Base-by-base conservation (phyloP, 2,797 vertebrate genomes). In the Micropoecilia bifurca region DNA sequence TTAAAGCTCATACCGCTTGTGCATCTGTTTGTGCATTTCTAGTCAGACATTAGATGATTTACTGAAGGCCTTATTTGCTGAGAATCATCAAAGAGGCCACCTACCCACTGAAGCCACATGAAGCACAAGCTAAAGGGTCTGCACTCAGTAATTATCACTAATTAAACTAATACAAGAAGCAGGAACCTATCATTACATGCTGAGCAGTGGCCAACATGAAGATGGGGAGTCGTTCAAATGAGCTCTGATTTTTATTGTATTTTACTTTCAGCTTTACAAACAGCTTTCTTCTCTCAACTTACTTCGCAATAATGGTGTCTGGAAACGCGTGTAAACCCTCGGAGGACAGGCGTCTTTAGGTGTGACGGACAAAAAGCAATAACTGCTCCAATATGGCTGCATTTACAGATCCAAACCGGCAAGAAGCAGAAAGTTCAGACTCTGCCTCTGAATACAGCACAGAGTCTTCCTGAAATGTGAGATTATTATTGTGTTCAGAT, bases 141-240 rank as follows among this genome's bases (percentile, higher is more conserved):
- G 77, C 83, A 74, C 90, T 87, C 86, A 85, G 88, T 92, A 91
- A 93, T 95, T 93, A 93, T 80, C 93, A 86, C 84, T 93, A 93
- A 95, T 92, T 92, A 89, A 92, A 90, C 91, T 93, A 90, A 88
- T 82, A 80, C 89, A 88, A 78, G 88, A 77, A 88, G 68, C 75
- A 85, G 80, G 74, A 90, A 85, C 80, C 88, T 87, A 79, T 94
- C 80, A 94, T 93, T 94, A 92, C 79, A 87, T 33, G 75, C 81
- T 73, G 82, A 87, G 85, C 82, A 47, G 80, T 75, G 73, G 69
- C 47, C 41, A 66, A 55, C 69, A 77, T 53, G 41, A 50, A 78
- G 80, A 78, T 71, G 18, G 41, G 83, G 55, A 46, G 8, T 73
- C 36, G 47, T 50, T 43, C 59, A 46, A 75, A 16, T 50, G 28